phyloP scores from a whole-genome alignment of 2,888 invertebrate genomes.

The Nomada hirtipes region DNA sequence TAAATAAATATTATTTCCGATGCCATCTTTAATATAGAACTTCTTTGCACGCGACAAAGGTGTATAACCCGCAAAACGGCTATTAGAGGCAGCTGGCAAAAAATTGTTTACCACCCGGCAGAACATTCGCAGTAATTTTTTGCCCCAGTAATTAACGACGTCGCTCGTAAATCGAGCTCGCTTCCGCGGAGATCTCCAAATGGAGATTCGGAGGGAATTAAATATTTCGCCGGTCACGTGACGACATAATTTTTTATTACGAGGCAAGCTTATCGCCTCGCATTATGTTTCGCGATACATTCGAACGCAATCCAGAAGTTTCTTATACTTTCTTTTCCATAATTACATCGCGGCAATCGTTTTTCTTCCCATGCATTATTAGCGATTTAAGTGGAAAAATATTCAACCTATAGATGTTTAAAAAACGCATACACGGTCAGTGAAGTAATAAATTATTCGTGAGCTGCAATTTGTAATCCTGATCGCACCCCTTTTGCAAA shows the following conservation, averaged over 20 bases:
- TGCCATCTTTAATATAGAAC: not conserved
- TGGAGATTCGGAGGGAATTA: conserved; percentile 4
- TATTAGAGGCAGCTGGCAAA: conserved; percentile 12
- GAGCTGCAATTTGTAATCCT: too few relatives aligned
- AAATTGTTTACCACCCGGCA: not conserved
- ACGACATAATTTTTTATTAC: conserved; percentile 46
- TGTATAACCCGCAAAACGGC: not conserved
- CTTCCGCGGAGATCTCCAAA: not conserved
- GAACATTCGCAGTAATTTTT: not conserved
- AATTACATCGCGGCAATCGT: not conserved
- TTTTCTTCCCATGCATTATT: too few relatives aligned
- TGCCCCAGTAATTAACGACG: not conserved
- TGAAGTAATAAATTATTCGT: too few relatives aligned
- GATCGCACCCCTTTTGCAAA: too few relatives aligned
- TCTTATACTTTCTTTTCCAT: not conserved
- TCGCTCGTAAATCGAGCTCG: conserved; percentile 7
- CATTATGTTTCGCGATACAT: conserved; percentile 4
- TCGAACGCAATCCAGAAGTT: not conserved
- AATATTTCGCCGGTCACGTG: conserved; percentile 48
- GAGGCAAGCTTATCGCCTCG: conserved; percentile 36
- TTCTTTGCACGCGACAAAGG: conserved; percentile 8
- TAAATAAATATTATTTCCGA: not conserved
- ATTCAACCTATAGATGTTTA: too few relatives aligned
- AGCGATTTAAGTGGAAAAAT: too few relatives aligned
- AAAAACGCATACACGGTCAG: too few relatives aligned